Evolutionary conservation across 2,888 invertebrate species (phyloP), one percentile per base, ranked within the genome.

Genomic region (Cheilosia variabilis): DNA sequence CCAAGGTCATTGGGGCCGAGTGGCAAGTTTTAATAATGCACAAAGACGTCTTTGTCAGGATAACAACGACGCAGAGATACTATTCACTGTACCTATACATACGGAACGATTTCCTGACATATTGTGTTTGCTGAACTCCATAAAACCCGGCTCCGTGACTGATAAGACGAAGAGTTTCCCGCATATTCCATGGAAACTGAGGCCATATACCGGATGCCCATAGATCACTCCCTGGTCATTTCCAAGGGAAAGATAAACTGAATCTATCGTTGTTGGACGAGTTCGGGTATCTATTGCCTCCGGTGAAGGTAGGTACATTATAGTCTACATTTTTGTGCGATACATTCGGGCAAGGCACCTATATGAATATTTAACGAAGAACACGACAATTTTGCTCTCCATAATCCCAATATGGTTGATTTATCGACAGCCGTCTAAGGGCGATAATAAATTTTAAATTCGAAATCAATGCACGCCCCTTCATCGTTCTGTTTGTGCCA

Each of bases 391-490:
- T 50, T 63, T 63, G 68, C 62, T 57, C 79, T 57, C 50, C 60
- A 72, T 78, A 72, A 78, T 83, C 66, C 60, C 58, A 79, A 73
- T 75, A 84, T 57, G 75, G 47, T 68, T 83, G 80, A 84, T 84
- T 84, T 84, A 84, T 80, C 69, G 58, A 53, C 65, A 58, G 69
- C 57, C 69, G 65, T 75, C 84, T 68, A 80, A 75, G 75, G 80
- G 80, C 52, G 55, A 69, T 71, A 77, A 81, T 81, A 81, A 81
- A 81, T 81, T 81, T 76, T 34, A 81, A 81, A 81, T 76, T 81
- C 62, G 55, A 69, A 76, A 69, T 57, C 68, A 76, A 69, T 50
- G 62, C 37, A 75, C 75, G 76, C 80, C 75, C 43, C 34, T 53
- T 73, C 47, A 17, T 19, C 52, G 65, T 73, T 79, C 52, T 22